phyloP scores from a whole-genome alignment of 2,797 vertebrate genomes.

The Potorous gilbertii region DNA sequence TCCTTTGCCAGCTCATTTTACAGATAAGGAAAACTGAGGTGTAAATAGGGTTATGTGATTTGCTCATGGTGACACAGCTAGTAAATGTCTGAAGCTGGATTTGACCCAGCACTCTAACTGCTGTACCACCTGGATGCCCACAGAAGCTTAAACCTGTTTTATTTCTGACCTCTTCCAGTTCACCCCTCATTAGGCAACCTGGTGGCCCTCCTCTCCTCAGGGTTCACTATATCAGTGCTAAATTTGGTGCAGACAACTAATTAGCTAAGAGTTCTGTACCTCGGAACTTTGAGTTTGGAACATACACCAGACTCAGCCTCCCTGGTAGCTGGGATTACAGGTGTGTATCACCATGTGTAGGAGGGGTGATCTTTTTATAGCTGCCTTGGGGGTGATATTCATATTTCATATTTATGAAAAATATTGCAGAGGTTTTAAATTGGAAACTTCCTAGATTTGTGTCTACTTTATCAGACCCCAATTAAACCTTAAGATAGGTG shows the following conservation, averaged over 20 bases:
- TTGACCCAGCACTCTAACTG: neutral
- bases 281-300: neutral
- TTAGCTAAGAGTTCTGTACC: neutral
- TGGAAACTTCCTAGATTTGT: neutral
- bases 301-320: neutral
- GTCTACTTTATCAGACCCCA: neutral
- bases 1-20: neutral
- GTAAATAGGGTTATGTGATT: neutral
- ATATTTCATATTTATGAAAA: neutral
- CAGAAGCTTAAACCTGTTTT: neutral
- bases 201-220: neutral
- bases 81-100: neutral
- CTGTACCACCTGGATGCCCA: neutral
- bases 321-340: neutral
- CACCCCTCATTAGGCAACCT: neutral
- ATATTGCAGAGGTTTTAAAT: neutral
- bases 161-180: neutral
- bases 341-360: neutral
- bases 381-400: neutral
- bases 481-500: neutral
- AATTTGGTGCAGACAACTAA: neutral
- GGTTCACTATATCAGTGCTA: neutral
- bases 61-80: neutral
- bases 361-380: neutral
- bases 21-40: neutral